These are phyloP conservation scores for Sinocyclocheilus anshuiensis DNA, from an alignment of 2,113 vertebrate genomes.

Conservation along the genomic window DNA sequence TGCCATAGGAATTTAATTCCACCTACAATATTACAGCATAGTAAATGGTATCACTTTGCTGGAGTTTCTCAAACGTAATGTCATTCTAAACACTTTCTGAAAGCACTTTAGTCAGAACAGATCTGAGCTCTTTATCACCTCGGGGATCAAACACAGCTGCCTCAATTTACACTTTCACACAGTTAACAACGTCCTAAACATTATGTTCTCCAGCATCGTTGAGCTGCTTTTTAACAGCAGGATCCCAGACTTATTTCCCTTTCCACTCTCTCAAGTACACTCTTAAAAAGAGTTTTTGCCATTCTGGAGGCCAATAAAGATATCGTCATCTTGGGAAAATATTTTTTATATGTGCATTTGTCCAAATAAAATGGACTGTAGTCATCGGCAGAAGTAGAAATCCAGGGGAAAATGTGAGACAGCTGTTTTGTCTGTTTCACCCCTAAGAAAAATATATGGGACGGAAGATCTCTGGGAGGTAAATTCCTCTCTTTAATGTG, in stretches of 20 bases:
- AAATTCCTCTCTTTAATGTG: constrained; percentile 29
- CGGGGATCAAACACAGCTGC: constrained; percentile 25
- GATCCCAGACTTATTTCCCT: constrained; percentile 17
- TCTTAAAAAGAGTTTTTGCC: constrained; percentile 10
- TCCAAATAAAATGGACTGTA: background rate
- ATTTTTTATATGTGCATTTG: background rate
- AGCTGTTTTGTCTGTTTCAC: background rate
- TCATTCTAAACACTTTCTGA: constrained; percentile 39
- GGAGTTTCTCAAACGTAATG: constrained; percentile 28
- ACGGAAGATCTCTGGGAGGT: constrained; percentile 15
- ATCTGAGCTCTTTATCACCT: constrained; percentile 44
- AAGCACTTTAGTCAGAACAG: constrained; percentile 31
- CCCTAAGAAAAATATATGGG: background rate
- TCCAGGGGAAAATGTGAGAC: background rate
- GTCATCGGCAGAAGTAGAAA: background rate
- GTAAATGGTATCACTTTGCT: constrained; percentile 23
- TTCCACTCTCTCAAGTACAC: background rate
- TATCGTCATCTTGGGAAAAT: background rate
- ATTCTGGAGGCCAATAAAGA: background rate
- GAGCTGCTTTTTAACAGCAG: background rate
- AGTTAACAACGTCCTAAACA: constrained; percentile 23
- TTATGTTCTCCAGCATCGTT: constrained; percentile 12
- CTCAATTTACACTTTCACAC: constrained; percentile 20
- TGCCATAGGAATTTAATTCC: background rate
- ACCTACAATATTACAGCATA: constrained; percentile 3